phyloP scores from a whole-genome alignment of 1,140 invertebrate genomes.

The Geopemphigus sp. region DNA sequence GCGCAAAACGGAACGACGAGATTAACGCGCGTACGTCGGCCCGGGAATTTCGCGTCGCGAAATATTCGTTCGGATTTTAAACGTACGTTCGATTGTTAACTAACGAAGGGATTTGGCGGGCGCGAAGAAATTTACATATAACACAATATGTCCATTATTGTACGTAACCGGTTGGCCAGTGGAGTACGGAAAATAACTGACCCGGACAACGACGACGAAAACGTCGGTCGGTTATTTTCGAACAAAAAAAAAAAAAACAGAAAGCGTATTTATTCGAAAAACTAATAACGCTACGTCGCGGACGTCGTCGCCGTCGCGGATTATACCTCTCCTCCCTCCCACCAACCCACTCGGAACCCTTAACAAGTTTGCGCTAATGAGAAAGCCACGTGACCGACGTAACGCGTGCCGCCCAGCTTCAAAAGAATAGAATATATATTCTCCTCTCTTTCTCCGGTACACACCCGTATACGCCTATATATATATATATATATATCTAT shows the following conservation, averaged over 20 bases:
- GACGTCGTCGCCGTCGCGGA: neutral
- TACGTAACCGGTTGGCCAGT: neutral
- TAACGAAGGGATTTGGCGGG: constrained; percentile 19
- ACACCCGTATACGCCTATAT: neutral
- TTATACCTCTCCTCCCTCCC: too few species aligned
- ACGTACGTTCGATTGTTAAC: neutral
- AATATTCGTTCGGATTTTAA: neutral
- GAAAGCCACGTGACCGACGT: constrained; percentile 45
- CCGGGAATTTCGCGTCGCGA: neutral
- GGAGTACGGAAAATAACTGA: neutral
- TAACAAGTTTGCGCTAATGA: constrained; percentile 42
- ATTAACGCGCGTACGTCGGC: too few species aligned
- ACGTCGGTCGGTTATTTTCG: neutral
- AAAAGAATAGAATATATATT: constrained; percentile 35
- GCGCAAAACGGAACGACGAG: too few species aligned
- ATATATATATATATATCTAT: neutral
- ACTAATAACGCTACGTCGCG: neutral
- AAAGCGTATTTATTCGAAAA: too few species aligned
- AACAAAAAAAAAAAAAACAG: constrained; percentile 5
- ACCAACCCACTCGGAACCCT: too few species aligned
- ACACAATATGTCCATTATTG: too few species aligned
- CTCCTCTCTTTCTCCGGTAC: neutral
- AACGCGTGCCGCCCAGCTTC: constrained; percentile 27
- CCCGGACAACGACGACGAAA: neutral
- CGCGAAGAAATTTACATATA: constrained; percentile 14